Evolutionary conservation across 2,888 invertebrate genomes (phyloP), one percentile per base, ranked within the genome.

Genomic region (Andrena marginata): DNA sequence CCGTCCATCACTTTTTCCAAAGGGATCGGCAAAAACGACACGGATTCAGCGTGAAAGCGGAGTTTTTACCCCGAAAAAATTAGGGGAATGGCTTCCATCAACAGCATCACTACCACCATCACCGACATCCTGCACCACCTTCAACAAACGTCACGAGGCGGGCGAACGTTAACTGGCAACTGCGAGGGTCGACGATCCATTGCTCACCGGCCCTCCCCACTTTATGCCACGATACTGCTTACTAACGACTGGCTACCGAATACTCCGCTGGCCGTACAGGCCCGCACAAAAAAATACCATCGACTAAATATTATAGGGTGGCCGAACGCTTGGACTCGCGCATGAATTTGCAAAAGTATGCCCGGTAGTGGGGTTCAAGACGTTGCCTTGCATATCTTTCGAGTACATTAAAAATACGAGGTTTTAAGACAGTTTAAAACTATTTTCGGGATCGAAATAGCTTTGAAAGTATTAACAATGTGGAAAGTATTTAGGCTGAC

Each of bases 131-230:
- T 16, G 31, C 73, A 26, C 89, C 94, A 90, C 62, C 60, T 67
- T 62, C 54, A 62, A 59, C 65, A 51, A 64, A 77, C 80, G 70
- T 74, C 73, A 94, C 62, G 72, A 76, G 87, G 82, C 84, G 85
- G 83, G 84, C 89, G 90, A 89, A 90, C 87, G 91, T 90, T 90
- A 90, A 88, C 89, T 89, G 89, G 82, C 87, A 86, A 91, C 91
- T 91, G 85, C 89, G 88, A 89, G 91, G 91, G 89, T 90, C 91
- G 91, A 87, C 91, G 90, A 91, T 91, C 87, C 91, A 91, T 89
- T 89, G 89, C 90, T 88, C 88, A 89, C 89, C 87, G 85, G 81
- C 81, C 83, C 85, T 72, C 77, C 73, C 77, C 56, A 77, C 90
- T 88, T 89, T 88, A 78, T 69, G 54, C 80, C 72, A 35, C 77